These are phyloP conservation scores for Cyanocitta stelleri DNA, from an alignment of 2,113 vertebrate genomes.

Conservation along the genomic window DNA sequence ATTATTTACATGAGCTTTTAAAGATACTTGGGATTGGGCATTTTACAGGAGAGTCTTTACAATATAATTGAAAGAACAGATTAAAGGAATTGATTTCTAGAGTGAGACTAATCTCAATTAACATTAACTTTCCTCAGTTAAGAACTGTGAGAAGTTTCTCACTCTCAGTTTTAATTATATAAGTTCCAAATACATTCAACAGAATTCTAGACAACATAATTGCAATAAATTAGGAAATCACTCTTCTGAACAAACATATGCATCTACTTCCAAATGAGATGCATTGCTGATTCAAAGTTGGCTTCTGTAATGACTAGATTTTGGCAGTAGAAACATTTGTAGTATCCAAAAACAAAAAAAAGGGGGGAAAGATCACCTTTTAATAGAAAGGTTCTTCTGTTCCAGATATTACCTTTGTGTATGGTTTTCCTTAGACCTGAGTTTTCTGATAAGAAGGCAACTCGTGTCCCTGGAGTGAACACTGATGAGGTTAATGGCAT, in stretches of 20 bases:
- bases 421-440: background rate
- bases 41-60: background rate
- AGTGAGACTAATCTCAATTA: background rate
- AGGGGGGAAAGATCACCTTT: background rate
- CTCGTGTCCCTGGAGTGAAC: background rate
- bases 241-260: background rate
- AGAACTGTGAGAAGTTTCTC: background rate
- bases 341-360: background rate
- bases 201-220: background rate
- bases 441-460: background rate
- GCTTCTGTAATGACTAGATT: background rate
- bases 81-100: background rate
- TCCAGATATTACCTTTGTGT: background rate
- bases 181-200: background rate
- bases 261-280: background rate
- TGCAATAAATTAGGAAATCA: background rate
- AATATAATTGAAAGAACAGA: background rate
- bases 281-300: background rate
- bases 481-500: background rate
- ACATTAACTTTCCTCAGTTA: background rate
- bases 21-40: background rate
- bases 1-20: background rate
- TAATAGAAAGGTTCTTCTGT: background rate
- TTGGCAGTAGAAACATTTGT: background rate
- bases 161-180: background rate